Evolutionary conservation across 2,888 invertebrate genomes (phyloP).

Genomic region (Perdita meconis): DNA sequence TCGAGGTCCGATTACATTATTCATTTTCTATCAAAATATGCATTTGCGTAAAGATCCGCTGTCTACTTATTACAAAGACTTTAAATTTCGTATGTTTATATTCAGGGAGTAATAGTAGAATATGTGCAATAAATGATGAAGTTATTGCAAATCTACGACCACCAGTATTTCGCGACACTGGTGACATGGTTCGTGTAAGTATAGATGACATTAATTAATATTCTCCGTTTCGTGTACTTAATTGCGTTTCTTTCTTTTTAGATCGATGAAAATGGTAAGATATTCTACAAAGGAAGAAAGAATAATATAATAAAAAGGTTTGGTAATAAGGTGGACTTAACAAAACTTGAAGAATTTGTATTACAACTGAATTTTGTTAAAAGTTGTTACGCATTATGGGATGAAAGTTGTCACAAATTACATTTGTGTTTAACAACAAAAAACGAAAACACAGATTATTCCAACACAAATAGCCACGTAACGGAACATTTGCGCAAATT

Average conservation of each 20-base stretch:
- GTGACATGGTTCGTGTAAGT: slow-evolving; percentile 88
- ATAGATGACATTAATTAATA: background rate
- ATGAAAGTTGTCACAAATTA: slow-evolving; percentile 76
- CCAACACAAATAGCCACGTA: slow-evolving; percentile 75
- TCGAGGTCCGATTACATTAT: no score
- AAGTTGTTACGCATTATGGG: slow-evolving; percentile 86
- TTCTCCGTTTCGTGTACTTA: background rate
- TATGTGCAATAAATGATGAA: slow-evolving; percentile 85
- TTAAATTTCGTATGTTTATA: slow-evolving; percentile 7
- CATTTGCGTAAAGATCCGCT: no score
- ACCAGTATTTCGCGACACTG: slow-evolving; percentile 87
- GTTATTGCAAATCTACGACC: slow-evolving; percentile 73
- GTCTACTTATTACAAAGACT: background rate
- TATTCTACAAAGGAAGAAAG: slow-evolving; percentile 88
- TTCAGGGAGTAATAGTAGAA: slow-evolving; percentile 84
- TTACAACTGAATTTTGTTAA: slow-evolving; percentile 85
- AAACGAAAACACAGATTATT: slow-evolving; percentile 75
- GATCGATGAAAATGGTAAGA: slow-evolving; percentile 84
- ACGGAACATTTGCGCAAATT: slow-evolving; percentile 84
- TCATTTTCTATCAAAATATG: no score
- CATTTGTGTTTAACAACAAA: slow-evolving; percentile 84
- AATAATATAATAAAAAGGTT: slow-evolving; percentile 91
- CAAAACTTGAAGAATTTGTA: slow-evolving; percentile 85
- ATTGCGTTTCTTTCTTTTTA: slow-evolving; percentile 65
- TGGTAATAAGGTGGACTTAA: slow-evolving; percentile 89